Conservation (phyloP, 2,888 invertebrate species). For the Drosophila nr. fundita region DNA sequence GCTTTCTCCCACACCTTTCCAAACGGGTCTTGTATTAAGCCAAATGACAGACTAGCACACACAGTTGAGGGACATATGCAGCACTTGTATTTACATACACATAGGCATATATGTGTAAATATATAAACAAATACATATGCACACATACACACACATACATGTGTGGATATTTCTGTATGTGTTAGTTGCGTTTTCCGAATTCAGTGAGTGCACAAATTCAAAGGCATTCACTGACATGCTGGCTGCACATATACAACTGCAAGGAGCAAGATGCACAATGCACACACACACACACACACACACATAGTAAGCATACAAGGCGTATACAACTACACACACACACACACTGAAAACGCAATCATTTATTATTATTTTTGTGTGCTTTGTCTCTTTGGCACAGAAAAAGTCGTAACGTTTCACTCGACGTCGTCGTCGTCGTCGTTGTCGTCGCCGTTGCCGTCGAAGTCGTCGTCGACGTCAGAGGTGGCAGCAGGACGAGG, state of each 20-base stretch:
- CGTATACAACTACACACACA: conserved; percentile 27
- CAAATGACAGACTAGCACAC: conserved; percentile 34
- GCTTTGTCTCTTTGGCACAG: conserved; percentile 77
- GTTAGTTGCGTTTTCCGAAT: conserved; percentile 34
- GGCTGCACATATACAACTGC: conserved; percentile 70
- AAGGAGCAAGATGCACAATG: conserved; percentile 42
- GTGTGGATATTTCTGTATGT: background rate
- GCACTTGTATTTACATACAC: background rate
- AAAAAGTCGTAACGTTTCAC: conserved; percentile 69
- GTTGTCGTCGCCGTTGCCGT: conserved; percentile 59
- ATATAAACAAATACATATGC: background rate
- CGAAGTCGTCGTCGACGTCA: conserved; percentile 10
- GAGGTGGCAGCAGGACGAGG: conserved; percentile 17
- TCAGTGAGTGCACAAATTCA: conserved; percentile 68
- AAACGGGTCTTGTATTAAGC: conserved; percentile 26
- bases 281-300: conserved; percentile 35
- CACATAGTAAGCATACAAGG: conserved; percentile 24
- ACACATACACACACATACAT: background rate
- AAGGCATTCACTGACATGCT: conserved; percentile 67
- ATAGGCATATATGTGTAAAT: background rate
- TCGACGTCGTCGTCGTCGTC: conserved; percentile 26
- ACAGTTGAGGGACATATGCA: conserved; percentile 5
- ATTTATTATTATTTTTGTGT: conserved; percentile 77
- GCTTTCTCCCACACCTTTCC: conserved; percentile 18
- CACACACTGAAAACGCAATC: conserved; percentile 68